These are phyloP conservation scores for Dromaius novaehollandiae DNA, from an alignment of 2,113 vertebrate species.

Conservation along the genomic window DNA sequence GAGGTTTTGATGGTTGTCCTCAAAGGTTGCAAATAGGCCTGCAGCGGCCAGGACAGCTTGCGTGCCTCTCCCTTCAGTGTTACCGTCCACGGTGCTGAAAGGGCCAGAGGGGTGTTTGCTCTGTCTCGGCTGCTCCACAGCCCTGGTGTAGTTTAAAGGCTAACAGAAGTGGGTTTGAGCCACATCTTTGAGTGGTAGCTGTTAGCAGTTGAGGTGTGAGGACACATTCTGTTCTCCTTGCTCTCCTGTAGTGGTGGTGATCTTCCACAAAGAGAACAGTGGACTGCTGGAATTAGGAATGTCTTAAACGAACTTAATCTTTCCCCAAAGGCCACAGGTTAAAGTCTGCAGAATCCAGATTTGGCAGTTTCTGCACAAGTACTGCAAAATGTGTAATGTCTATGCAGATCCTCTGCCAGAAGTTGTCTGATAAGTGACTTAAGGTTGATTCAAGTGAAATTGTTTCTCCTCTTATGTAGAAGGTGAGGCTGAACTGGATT, in stretches of 20 bases:
- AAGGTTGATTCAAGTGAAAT: not conserved
- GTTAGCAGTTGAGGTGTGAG: not conserved
- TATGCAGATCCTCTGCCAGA: not conserved
- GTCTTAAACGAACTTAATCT: not conserved
- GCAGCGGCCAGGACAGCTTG: not conserved
- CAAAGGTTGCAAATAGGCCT: not conserved
- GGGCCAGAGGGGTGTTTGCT: not conserved
- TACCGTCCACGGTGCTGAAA: not conserved
- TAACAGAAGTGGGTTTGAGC: not conserved
- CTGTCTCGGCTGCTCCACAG: rapidly evolving
- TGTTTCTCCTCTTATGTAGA: not conserved
- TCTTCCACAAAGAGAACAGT: not conserved
- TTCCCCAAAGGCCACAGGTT: not conserved
- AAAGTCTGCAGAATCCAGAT: not conserved
- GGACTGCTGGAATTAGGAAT: not conserved
- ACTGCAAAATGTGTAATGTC: not conserved
- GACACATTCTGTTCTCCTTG: rapidly evolving
- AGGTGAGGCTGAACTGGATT: not conserved
- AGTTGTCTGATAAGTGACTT: not conserved
- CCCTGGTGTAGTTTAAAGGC: not conserved
- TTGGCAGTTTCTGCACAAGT: rapidly evolving
- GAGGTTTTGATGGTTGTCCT: no score
- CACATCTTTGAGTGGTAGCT: not conserved
- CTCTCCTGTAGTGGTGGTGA: not conserved
- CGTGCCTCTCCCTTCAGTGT: not conserved